Conservation (phyloP, 2,113 vertebrate genomes). For the Zeus faber region DNA sequence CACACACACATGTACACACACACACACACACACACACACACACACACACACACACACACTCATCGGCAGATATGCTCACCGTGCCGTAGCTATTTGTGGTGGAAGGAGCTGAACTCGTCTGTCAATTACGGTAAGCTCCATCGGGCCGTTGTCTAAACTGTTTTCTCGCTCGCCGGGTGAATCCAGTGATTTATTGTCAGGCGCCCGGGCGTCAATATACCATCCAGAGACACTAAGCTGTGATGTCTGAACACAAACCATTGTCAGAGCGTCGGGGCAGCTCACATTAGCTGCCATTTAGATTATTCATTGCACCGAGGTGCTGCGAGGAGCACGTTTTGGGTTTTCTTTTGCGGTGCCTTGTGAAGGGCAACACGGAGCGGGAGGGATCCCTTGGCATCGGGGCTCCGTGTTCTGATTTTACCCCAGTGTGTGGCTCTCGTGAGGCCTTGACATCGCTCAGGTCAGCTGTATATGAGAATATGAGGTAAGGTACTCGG, state of each 20-base stretch:
- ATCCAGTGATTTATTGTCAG: slow-evolving; percentile 75
- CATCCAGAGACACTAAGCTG: slow-evolving; percentile 69
- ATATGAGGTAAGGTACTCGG: too few species aligned
- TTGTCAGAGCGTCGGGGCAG: slow-evolving; percentile 65
- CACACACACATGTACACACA: neutral
- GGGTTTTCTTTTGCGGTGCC: slow-evolving; percentile 15
- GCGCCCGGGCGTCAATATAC: slow-evolving; percentile 60
- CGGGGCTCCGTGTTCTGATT: too few species aligned
- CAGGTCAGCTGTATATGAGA: slow-evolving; percentile 43
- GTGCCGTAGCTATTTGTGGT: slow-evolving; percentile 60
- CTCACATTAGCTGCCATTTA: slow-evolving; percentile 68
- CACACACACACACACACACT: slow-evolving; percentile 22
- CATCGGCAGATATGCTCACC: slow-evolving; percentile 46
- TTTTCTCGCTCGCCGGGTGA: slow-evolving; percentile 70
- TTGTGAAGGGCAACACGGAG: too few species aligned
- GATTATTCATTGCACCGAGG: slow-evolving; percentile 61
- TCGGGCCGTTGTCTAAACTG: slow-evolving; percentile 74
- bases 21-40: neutral
- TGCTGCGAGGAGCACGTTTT: slow-evolving; percentile 32
- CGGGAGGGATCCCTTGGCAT: too few species aligned
- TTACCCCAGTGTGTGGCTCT: too few species aligned
- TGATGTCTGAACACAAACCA: slow-evolving; percentile 70
- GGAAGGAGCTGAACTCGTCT: slow-evolving; percentile 70
- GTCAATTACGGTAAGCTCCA: slow-evolving; percentile 74
- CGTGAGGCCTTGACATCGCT: slow-evolving; percentile 13